A percentile compares a stretch with the other conserved stretches of the same genome.
Conservation (phyloP, 2,797 vertebrate genomes). For the Danio aesculapii region DNA sequence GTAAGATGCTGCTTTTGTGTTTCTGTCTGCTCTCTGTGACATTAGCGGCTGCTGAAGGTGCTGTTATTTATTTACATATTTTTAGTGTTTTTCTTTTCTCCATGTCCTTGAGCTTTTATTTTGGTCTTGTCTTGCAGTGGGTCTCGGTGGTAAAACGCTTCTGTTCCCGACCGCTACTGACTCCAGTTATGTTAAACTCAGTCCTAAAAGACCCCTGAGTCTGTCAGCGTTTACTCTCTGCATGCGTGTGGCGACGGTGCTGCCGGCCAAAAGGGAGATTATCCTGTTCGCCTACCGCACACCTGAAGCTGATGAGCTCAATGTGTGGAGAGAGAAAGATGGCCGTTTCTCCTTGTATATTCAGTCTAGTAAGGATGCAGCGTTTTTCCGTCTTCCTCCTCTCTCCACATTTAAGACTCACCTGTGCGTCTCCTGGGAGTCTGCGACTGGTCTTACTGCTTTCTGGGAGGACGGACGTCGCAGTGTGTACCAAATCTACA, state of each 20-base stretch:
- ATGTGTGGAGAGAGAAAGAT: neutral
- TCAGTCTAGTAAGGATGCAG: constrained; percentile 65
- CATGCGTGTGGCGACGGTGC: constrained; percentile 77
- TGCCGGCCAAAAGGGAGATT: constrained; percentile 71
- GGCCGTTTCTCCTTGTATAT: constrained; percentile 70
- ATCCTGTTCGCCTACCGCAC: constrained; percentile 84
- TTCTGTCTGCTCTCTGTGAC: too few relatives aligned
- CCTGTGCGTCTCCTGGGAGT: constrained; percentile 82
- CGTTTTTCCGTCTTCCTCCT: constrained; percentile 71
- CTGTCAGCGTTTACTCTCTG: constrained; percentile 81
- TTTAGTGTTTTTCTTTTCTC: too few relatives aligned
- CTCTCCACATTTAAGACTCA: constrained; percentile 76
- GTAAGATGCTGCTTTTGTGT: too few relatives aligned
- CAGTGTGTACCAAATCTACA: constrained; percentile 75
- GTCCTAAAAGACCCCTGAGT: constrained; percentile 75
- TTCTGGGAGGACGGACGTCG: constrained; percentile 77
- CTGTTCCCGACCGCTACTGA: constrained; percentile 80
- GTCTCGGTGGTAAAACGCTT: constrained; percentile 74
- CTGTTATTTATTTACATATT: too few relatives aligned
- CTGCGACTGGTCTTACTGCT: constrained; percentile 67
- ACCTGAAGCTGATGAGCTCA: rapidly evolving
- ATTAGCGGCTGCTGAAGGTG: too few relatives aligned
- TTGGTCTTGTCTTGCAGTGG: too few relatives aligned
- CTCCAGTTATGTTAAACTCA: constrained; percentile 78
- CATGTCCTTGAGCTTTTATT: too few relatives aligned